These are phyloP conservation scores for Larimichthys crocea DNA, from an alignment of 2,113 vertebrate species.

Conservation along the genomic window DNA sequence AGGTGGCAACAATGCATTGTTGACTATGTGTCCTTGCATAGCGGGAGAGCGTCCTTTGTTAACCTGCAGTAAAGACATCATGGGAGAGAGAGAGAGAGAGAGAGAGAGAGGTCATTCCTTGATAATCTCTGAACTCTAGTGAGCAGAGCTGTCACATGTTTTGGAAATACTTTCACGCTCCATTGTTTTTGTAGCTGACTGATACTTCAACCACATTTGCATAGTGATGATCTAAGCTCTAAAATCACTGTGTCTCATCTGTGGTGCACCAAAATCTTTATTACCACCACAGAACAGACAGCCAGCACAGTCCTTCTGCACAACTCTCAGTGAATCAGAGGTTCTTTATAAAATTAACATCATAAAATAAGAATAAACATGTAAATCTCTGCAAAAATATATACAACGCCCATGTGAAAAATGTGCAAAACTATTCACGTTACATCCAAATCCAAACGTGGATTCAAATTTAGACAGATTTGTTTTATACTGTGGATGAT, in stretches of 20 bases:
- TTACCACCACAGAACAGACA: neutral
- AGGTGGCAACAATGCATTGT: neutral
- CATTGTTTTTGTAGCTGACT: neutral
- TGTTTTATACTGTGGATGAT: too few relatives aligned
- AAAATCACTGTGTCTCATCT: neutral
- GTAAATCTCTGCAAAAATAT: neutral
- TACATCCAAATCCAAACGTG: too few relatives aligned
- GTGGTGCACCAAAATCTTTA: neutral
- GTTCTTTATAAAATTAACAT: neutral
- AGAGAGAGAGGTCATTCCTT: neutral
- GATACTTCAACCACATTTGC: neutral
- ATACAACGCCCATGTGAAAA: neutral
- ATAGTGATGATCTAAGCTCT: neutral
- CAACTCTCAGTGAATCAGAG: neutral
- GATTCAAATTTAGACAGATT: too few relatives aligned
- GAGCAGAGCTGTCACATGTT: neutral
- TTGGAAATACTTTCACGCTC: neutral
- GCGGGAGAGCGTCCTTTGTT: constrained; percentile 18
- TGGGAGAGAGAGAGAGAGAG: neutral
- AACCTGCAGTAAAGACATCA: constrained; percentile 38
- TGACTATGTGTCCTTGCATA: constrained; percentile 31
- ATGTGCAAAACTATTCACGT: neutral
- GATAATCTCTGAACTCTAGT: neutral
- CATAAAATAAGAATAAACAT: neutral
- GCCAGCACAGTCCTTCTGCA: too few relatives aligned